Conservation (phyloP, 1,140 invertebrate genomes). For the Tyrophagus putrescentiae region DNA sequence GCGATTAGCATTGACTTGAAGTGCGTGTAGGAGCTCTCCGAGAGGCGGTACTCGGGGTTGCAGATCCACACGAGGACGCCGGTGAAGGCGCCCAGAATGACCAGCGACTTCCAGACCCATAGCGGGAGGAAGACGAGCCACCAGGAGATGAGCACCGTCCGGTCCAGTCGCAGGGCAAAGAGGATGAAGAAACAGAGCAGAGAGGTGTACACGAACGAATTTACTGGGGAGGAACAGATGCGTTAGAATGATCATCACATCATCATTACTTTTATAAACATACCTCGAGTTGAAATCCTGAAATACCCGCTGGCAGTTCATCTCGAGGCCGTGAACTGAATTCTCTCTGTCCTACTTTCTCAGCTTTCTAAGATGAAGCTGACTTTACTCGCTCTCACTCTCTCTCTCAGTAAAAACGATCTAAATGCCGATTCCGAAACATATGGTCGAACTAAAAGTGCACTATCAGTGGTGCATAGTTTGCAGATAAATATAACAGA, state of each 20-base stretch:
- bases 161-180: slow-evolving; percentile 73
- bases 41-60: slow-evolving; percentile 79
- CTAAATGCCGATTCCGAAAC: no score
- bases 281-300: slow-evolving; percentile 85
- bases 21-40: slow-evolving; percentile 87
- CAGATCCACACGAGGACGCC: slow-evolving; percentile 87
- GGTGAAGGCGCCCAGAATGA: slow-evolving; percentile 67
- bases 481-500: no score
- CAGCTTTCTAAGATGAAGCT: no score
- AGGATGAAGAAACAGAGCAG: slow-evolving; percentile 75
- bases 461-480: no score
- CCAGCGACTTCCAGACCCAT: slow-evolving; percentile 90
- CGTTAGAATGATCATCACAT: slow-evolving; percentile 13
- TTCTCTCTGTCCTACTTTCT: background rate
- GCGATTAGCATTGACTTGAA: slow-evolving; percentile 95
- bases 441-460: no score
- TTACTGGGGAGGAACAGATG: slow-evolving; percentile 53
- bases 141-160: slow-evolving; percentile 72
- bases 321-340: slow-evolving; percentile 11
- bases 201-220: slow-evolving; percentile 83
- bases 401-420: no score
- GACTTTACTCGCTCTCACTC: no score
- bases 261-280: slow-evolving; percentile 19
- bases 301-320: slow-evolving; percentile 73
- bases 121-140: slow-evolving; percentile 86